Evolutionary conservation across 2,888 invertebrate species (phyloP), one percentile per base, ranked within the genome.

Genomic region (Phytoseiulus persimilis): DNA sequence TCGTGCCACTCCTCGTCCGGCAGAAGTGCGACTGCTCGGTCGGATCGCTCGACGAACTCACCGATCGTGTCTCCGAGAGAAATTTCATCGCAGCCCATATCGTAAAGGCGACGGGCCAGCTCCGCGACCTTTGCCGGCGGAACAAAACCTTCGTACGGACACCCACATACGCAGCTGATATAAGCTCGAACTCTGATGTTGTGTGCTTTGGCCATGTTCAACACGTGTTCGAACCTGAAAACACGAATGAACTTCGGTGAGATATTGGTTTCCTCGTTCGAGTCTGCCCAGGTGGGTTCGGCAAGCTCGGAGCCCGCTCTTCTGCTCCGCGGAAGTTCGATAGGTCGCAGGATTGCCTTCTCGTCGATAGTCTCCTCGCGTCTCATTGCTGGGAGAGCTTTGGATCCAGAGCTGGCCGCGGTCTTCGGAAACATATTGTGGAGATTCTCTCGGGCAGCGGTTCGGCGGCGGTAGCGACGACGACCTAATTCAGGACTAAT

Each of bases 31-130:
- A n/a, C n/a, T n/a, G n/a, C n/a, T n/a, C n/a, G n/a, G n/a, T n/a
- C n/a, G n/a, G n/a, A n/a, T n/a, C n/a, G n/a, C n/a, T n/a, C n/a
- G n/a, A n/a, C n/a, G n/a, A n/a, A 65, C 65, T 65, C 65, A 0
- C 99, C 99, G 90, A 99, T 98, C 0, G 99, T 99, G 92, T 99
- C 99, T 0, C 98, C 99, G 89, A 99, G 93, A 0, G 98, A 98
- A 83, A 99, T 95, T 93, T 99, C 98, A 93, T 98, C 98, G 92
- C 98, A 99, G 0, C 98, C 98, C 94, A 96, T 94, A 14, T 95
- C 93, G 83, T 96, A 93, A 91, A 99, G 93, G 0, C 94, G 93
- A 91, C 95, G 95, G 0, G 95, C 95, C 0, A 94, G 95, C 94
- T 95, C 95, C 0, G 96, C 95, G 83, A 98, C 98, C 90, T 94